Evolutionary conservation across 2,797 vertebrate genomes (phyloP).

Genomic region (Carapus acus): DNA sequence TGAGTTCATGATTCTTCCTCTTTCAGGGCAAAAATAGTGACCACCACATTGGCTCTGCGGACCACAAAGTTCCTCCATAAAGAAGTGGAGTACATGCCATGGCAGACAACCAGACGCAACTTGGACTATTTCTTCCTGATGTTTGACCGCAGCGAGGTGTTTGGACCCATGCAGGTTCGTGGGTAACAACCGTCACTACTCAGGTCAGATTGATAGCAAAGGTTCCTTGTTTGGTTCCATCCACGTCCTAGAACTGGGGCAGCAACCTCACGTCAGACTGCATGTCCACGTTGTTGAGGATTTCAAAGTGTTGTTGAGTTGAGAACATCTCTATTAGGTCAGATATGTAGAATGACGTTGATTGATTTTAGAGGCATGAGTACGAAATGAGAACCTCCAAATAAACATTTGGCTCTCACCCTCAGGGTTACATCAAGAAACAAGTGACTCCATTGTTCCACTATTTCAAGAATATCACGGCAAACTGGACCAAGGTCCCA

Average conservation of each 20-base stretch:
- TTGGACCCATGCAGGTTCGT: constrained; percentile 81
- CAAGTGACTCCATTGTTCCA: constrained; percentile 76
- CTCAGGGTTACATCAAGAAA: constrained; percentile 76
- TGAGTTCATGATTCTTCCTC: not conserved
- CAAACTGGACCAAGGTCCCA: constrained; percentile 46
- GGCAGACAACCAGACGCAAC: constrained; percentile 72
- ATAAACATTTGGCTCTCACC: constrained; percentile 8
- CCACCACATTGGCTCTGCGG: constrained; percentile 74
- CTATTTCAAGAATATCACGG: constrained; percentile 55
- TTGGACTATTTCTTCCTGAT: constrained; percentile 78
- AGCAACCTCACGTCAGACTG: too few species aligned
- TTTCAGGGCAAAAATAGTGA: constrained; percentile 70
- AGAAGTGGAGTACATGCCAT: constrained; percentile 82
- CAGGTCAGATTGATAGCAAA: too few species aligned
- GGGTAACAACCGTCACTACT: not conserved
- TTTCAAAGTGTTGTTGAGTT: too few species aligned
- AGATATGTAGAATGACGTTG: too few species aligned
- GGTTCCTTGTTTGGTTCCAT: too few species aligned
- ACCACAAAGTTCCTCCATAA: constrained; percentile 77
- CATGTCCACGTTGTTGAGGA: too few species aligned
- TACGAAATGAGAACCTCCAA: too few species aligned
- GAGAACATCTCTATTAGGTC: too few species aligned
- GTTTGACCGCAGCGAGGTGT: constrained; percentile 86
- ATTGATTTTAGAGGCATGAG: too few species aligned
- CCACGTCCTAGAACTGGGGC: too few species aligned